Conservation (phyloP, 2,888 invertebrate species). For the Archaeoteleia sp. region DNA sequence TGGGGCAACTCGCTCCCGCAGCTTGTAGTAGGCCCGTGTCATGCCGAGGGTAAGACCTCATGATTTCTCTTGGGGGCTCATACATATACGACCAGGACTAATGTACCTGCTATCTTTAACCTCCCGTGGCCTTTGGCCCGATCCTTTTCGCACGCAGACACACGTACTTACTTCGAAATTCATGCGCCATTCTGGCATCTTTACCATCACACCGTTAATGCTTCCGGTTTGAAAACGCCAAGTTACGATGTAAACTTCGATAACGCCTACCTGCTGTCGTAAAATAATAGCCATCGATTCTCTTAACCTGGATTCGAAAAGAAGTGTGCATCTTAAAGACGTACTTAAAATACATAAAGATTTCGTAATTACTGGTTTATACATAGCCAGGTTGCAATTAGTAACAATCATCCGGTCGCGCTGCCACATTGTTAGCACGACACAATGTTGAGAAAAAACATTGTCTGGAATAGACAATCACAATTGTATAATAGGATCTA, state of each 20-base stretch:
- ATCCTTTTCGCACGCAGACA: slow-evolving; percentile 31
- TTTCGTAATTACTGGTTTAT: too few relatives aligned
- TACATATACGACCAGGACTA: slow-evolving; percentile 66
- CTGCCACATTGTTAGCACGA: too few relatives aligned
- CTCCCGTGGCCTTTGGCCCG: slow-evolving; percentile 23
- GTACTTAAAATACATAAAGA: too few relatives aligned
- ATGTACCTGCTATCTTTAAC: slow-evolving; percentile 68
- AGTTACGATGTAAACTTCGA: slow-evolving; percentile 14
- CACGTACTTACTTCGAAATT: slow-evolving; percentile 2
- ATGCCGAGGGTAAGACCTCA: slow-evolving; percentile 67
- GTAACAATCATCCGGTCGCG: too few relatives aligned
- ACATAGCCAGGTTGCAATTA: too few relatives aligned
- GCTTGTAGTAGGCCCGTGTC: slow-evolving; percentile 33
- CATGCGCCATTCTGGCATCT: slow-evolving; percentile 18
- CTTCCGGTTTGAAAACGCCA: slow-evolving; percentile 8
- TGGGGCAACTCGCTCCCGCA: slow-evolving; percentile 63
- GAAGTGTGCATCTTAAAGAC: too few relatives aligned
- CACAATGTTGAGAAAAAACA: too few relatives aligned
- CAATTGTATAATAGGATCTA: too few relatives aligned
- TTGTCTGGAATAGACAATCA: too few relatives aligned
- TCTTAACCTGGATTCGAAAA: slow-evolving; percentile 4
- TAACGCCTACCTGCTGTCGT: slow-evolving; percentile 18
- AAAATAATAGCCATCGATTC: slow-evolving; percentile 5
- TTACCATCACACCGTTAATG: slow-evolving; percentile 5
- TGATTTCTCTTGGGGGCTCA: slow-evolving; percentile 72